Percentiles rank a stretch among this genome's conserved stretches.
Evolutionary conservation across 2,113 vertebrate species (phyloP).

Genomic region (Dromiciops gliroides): DNA sequence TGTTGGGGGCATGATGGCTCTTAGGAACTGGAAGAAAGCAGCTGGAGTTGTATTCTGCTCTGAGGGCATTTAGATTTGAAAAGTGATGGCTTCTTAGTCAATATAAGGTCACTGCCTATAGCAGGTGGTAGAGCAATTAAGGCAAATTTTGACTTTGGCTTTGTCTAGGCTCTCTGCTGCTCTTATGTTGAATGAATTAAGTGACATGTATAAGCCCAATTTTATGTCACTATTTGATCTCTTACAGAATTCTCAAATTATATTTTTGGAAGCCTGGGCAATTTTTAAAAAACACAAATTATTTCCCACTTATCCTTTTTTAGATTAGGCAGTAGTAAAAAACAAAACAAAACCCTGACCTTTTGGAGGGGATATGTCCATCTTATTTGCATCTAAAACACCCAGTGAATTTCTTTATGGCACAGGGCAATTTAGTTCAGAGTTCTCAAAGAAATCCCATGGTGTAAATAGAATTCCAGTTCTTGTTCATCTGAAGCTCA

Average conservation of each 20-base stretch:
- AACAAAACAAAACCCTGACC: not conserved
- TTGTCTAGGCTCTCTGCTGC: not conserved
- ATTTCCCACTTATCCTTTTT: not conserved
- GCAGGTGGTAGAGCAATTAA: not conserved
- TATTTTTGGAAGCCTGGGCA: not conserved
- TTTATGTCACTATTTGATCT: not conserved
- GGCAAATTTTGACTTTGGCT: not conserved
- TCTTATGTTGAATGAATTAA: not conserved
- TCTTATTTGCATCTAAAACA: no score
- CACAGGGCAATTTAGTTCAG: not conserved
- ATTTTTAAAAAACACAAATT: not conserved
- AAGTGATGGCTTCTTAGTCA: not conserved
- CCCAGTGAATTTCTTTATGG: no score
- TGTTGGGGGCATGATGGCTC: not conserved
- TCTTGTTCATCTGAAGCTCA: not conserved
- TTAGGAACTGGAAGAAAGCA: not conserved
- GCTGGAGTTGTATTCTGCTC: not conserved
- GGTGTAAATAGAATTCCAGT: not conserved
- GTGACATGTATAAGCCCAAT: not conserved
- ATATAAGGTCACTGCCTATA: not conserved
- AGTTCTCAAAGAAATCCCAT: not conserved
- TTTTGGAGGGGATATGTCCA: not conserved
- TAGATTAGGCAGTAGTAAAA: not conserved
- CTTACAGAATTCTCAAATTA: not conserved
- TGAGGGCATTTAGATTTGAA: not conserved